A percentile compares a stretch with the other conserved stretches of the same genome.
Conservation (phyloP, 2,888 invertebrate genomes). For the Drosophila mayaguana region DNA sequence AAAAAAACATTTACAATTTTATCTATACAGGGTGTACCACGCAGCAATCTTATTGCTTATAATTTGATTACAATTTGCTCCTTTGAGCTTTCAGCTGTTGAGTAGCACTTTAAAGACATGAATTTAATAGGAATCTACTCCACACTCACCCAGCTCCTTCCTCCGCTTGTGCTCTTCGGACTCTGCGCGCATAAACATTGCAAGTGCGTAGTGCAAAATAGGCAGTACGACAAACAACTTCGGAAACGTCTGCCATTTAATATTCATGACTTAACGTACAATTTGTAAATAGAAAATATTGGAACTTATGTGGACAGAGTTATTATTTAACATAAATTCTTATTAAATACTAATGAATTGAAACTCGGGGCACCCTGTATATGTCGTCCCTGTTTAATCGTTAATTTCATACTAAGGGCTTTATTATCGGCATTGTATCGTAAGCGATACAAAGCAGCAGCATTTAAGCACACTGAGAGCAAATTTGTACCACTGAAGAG, state of each 20-base stretch:
- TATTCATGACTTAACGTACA: constrained; percentile 32
- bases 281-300: not conserved
- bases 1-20: constrained; percentile 6
- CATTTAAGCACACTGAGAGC: constrained; percentile 50
- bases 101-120: not conserved
- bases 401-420: constrained; percentile 62
- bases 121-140: no score
- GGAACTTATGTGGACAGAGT: not conserved
- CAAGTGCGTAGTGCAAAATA: constrained; percentile 46
- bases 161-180: constrained; percentile 44
- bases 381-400: constrained; percentile 47
- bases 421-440: constrained; percentile 61
- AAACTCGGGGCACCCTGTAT: constrained; percentile 61
- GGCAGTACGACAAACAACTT: constrained; percentile 63
- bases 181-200: constrained; percentile 24
- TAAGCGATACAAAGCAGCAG: constrained; percentile 35
- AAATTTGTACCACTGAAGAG: not conserved
- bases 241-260: constrained; percentile 56
- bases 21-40: constrained; percentile 58
- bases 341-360: not conserved
- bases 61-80: not conserved
- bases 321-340: not conserved
- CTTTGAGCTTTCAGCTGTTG: not conserved
- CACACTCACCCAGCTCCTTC: constrained; percentile 39
- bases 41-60: no score